phyloP scores from a whole-genome alignment of 53 echinoderm and acorn worm genomes.

The Holothuria leucospilota region DNA sequence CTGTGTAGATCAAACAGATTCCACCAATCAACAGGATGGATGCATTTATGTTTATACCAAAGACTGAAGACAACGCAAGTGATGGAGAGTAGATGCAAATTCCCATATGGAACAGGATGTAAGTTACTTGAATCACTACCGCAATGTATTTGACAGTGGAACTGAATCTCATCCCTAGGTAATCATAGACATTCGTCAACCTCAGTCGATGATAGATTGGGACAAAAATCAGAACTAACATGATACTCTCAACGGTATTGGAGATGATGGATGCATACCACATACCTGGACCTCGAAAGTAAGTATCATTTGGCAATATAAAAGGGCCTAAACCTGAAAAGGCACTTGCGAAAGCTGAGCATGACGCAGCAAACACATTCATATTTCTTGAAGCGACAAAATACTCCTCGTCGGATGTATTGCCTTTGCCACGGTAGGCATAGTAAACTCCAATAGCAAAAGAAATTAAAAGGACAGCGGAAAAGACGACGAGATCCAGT shows the following conservation, averaged over 20 bases:
- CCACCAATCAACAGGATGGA: conserved; percentile 1
- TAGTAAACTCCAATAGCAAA: background rate
- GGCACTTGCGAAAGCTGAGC: background rate
- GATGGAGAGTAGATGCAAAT: background rate
- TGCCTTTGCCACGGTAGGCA: background rate
- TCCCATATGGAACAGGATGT: background rate
- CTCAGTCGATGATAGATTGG: background rate
- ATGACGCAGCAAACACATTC: background rate
- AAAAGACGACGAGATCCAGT: background rate
- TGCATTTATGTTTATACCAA: background rate
- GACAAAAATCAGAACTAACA: background rate
- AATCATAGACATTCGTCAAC: conserved; percentile 1
- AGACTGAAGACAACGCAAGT: background rate
- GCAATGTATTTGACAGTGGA: background rate
- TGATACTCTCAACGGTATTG: background rate
- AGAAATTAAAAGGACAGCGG: background rate
- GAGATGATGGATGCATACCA: background rate
- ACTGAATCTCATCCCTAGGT: background rate
- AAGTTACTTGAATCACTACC: background rate
- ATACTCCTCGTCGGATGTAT: background rate
- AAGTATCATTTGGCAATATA: background rate
- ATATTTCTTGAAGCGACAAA: background rate
- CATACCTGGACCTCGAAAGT: conserved; percentile 6
- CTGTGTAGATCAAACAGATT: background rate
- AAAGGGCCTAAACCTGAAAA: background rate